Percentiles rank a stretch among this genome's conserved stretches.
Conservation (phyloP, 2,888 invertebrate genomes). For the Amphipyra berbera region DNA sequence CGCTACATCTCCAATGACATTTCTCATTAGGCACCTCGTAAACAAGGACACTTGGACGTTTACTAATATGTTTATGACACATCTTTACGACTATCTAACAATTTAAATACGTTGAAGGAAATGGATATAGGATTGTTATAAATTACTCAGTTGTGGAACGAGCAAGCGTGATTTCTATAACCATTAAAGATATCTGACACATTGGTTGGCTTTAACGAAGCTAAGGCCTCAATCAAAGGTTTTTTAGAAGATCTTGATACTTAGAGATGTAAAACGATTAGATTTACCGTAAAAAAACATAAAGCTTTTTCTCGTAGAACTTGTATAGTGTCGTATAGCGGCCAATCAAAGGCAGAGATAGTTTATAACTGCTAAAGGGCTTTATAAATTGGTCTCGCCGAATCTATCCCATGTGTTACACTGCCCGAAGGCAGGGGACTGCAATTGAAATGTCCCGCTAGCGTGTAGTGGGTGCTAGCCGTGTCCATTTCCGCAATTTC, state of each 20-base stretch:
- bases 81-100: slow-evolving; percentile 80
- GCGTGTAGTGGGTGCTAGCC: slow-evolving; percentile 84
- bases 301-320: too few relatives aligned
- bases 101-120: slow-evolving; percentile 72
- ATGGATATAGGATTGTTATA: slow-evolving; percentile 69
- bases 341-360: background rate
- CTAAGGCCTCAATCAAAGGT: background rate
- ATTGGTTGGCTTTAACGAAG: slow-evolving; percentile 36
- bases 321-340: background rate
- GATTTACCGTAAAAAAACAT: too few relatives aligned
- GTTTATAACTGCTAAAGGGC: slow-evolving; percentile 30
- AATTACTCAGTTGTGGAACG: slow-evolving; percentile 62
- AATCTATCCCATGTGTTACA: slow-evolving; percentile 76
- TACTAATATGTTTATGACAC: slow-evolving; percentile 82
- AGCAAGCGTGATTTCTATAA: slow-evolving; percentile 68
- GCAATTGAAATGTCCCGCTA: slow-evolving; percentile 89
- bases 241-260: background rate
- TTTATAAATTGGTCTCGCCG: slow-evolving; percentile 53
- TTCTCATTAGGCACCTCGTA: slow-evolving; percentile 84
- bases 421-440: slow-evolving; percentile 75
- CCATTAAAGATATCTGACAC: slow-evolving; percentile 51
- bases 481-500: slow-evolving; percentile 89
- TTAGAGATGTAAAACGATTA: too few relatives aligned
- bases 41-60: slow-evolving; percentile 82
- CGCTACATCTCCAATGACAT: slow-evolving; percentile 75